Evolutionary conservation across 2,888 invertebrate genomes (phyloP).

Genomic region (Villa cingulata): DNA sequence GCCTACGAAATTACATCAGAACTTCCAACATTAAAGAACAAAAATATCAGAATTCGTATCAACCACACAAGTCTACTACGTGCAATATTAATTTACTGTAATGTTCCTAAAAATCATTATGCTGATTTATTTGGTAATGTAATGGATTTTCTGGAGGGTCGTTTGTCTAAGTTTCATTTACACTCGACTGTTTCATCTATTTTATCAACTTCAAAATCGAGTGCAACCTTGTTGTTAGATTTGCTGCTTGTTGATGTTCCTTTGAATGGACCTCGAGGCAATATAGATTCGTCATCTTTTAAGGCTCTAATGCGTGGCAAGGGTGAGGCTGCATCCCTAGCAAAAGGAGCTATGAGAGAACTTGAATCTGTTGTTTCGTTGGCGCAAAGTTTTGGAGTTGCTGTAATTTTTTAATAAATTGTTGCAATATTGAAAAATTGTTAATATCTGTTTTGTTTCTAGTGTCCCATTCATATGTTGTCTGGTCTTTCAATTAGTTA

Average conservation of each 20-base stretch:
- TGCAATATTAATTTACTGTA: conserved; percentile 64
- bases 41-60: conserved; percentile 54
- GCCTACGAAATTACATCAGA: conserved; percentile 60
- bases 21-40: conserved; percentile 48
- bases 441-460: conserved; percentile 14
- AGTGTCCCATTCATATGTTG: conserved; percentile 44
- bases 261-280: conserved; percentile 26
- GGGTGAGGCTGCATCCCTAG: conserved; percentile 50
- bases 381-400: conserved; percentile 60
- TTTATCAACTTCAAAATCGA: conserved; percentile 40
- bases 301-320: conserved; percentile 52
- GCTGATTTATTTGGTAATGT: conserved; percentile 25
- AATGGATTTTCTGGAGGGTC: conserved; percentile 39
- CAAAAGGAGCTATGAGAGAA: conserved; percentile 58
- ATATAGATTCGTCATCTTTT: conserved; percentile 26
- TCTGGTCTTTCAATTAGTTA: conserved; percentile 39
- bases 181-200: conserved; percentile 53
- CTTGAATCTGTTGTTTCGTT: conserved; percentile 58
- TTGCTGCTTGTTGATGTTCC: conserved; percentile 27
- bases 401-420: conserved; percentile 39
- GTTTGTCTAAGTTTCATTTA: conserved; percentile 54
- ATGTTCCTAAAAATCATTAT: conserved; percentile 57
- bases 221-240: conserved; percentile 28
- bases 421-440: background rate
- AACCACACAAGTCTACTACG: conserved; percentile 67